Base-by-base conservation (phyloP, 2,113 vertebrate species). In the Blennius ocellaris region DNA sequence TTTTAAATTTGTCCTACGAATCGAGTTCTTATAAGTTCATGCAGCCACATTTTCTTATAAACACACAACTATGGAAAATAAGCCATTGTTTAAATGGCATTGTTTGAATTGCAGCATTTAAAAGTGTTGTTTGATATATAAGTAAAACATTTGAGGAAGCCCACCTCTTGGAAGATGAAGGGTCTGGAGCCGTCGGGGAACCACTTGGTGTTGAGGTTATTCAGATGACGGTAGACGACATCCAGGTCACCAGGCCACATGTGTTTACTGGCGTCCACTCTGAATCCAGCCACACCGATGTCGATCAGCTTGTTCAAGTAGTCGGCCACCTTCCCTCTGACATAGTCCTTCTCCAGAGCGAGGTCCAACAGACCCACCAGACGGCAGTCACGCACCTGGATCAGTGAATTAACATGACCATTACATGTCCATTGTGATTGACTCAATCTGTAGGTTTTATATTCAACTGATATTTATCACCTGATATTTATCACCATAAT, bases 201-300 rank as follows among this genome's bases (percentile, higher is more conserved):
- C 96, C 96, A 97, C 0, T 6, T 76, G 49, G 83, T 93, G 76
- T 92, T 96, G 17, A 98, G 93, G 71, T 94, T 93, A 6, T 94
- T 70, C 17, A 98, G 89, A 50, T 87, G 76, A 0, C 88, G 75
- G 17, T 92, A 86, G 78, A 97, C 0, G 0, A 56, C 91, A 1
- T 88, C 76, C 30, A 97, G 74, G 58, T 98, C 97, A n/a, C 92
- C 94, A 0, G 97, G 97, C 97, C 97, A 98, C 95, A 98, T 96
- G 74, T 98, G 97, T 40, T 97, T 98, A 63, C 93, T 85, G 75
- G 96, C 96, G 39, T 98, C 97, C 69, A 99, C 85, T 62, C 96
- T 91, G 89, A 98, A 98, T 0, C 97, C 97, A 0, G 97, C 97
- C 7, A 98, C 95, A 0, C 97, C 97, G 8, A 95, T 90, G 62